Base-by-base conservation (phyloP, 2,888 invertebrate genomes). In the Amphipyra berbera region DNA sequence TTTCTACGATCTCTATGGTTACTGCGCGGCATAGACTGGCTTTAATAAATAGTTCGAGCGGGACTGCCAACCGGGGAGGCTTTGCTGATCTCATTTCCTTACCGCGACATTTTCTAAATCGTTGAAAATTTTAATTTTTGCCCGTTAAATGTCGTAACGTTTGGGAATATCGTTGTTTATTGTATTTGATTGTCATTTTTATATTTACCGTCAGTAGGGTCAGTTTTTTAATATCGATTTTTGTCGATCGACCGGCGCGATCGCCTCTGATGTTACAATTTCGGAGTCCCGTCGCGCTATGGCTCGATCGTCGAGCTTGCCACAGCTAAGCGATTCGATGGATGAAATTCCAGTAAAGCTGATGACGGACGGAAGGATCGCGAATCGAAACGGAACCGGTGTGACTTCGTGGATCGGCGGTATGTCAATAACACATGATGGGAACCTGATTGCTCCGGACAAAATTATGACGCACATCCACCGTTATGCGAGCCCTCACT, bases 1-100 rank as follows among this genome's bases (percentile, higher is more conserved):
- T 90, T 93, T 92, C 93, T 94, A 95, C 95, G 95, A 95, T 95
- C 93, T 95, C 95, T 95, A 95, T 95, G 95, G 95, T 95, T 95
- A 95, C 95, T 94, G 95, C 94, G 95, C 92, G 95, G 95, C 95
- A 93, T 94, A 95, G 93, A 92, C 86, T 94, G 91, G 95, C 95
- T 94, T 94, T 88, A 76, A 90, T 82, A 74, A 87, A 86, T 93
- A 93, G 91, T 91, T 90, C 89, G 84, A 87, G 83, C 86, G 89
- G 89, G 88, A 89, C 86, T 89, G 87, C 89, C 89, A 88, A 87
- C 82, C 82, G 87, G 81, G 76, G 86, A 88, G 88, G 92, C 90
- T 90, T 92, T 89, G 91, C 90, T 88, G 86, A 64, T 79, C 82
- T 85, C 75, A 83, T 82, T 79, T 82, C 68, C 76, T 78, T 62